Conservation (phyloP, 2,797 vertebrate genomes). For the Threskiornis aethiopicus region DNA sequence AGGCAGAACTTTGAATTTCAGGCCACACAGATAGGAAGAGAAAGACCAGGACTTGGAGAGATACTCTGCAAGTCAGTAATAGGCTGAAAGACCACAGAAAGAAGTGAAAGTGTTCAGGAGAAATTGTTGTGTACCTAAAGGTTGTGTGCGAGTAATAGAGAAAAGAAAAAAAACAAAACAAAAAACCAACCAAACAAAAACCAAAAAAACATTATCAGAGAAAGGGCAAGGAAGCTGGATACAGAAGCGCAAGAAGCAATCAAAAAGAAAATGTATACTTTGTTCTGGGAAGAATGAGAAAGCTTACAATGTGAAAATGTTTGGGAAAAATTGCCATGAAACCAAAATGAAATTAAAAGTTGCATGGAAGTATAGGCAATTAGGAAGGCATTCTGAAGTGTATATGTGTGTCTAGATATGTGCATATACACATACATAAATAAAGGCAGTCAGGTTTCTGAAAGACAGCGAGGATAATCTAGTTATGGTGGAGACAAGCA, state of each 20-base stretch:
- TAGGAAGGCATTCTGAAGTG: not conserved
- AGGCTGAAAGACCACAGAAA: not conserved
- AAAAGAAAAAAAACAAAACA: not conserved
- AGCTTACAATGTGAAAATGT: not conserved
- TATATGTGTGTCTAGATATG: not conserved
- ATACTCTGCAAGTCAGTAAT: not conserved
- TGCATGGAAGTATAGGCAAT: not conserved
- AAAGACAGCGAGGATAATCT: not conserved
- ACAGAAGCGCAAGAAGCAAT: not conserved
- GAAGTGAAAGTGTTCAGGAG: not conserved
- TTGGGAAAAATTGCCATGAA: not conserved
- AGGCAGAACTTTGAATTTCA: not conserved
- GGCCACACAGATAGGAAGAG: not conserved
- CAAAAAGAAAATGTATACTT: not conserved
- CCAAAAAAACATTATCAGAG: not conserved
- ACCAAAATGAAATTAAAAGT: not conserved
- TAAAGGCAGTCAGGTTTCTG: not conserved
- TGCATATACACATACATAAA: not conserved
- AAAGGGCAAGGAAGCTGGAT: not conserved
- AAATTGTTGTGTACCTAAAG: not conserved
- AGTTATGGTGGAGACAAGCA: not conserved
- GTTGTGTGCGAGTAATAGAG: not conserved
- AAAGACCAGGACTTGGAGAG: not conserved
- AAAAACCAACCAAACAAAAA: too few relatives aligned
- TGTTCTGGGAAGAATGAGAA: not conserved